Conservation (phyloP, 2,797 vertebrate species). For the Rhinella marina region DNA sequence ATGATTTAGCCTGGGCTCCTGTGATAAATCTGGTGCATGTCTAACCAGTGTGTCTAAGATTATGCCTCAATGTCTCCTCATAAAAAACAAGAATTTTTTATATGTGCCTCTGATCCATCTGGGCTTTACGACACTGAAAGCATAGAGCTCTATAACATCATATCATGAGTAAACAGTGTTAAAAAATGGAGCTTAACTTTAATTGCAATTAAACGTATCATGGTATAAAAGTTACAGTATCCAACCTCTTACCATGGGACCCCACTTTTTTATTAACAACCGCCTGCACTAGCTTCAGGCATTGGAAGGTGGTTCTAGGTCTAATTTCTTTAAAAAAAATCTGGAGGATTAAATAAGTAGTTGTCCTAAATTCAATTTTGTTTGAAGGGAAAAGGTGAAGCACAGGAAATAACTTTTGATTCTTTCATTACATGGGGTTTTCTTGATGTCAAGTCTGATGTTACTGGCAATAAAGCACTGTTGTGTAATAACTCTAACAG, state of each 20-base stretch:
- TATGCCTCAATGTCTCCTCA: neutral
- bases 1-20: too few species aligned
- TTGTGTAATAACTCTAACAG: slow-evolving; percentile 36
- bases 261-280: neutral
- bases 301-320: neutral
- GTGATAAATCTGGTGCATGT: too few species aligned
- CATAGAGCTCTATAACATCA: neutral
- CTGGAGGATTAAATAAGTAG: slow-evolving; percentile 39
- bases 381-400: slow-evolving; percentile 40
- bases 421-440: slow-evolving; percentile 43
- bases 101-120: neutral
- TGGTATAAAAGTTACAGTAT: neutral
- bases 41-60: too few species aligned
- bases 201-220: neutral
- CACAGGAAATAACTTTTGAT: slow-evolving; percentile 31
- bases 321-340: slow-evolving; percentile 13
- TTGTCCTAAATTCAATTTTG: slow-evolving; percentile 22
- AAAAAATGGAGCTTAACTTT: neutral
- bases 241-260: neutral
- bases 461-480: slow-evolving; percentile 39
- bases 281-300: neutral
- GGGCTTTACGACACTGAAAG: neutral
- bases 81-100: neutral
- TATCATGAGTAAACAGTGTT: neutral
- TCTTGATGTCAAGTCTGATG: slow-evolving; percentile 41